Percentiles rank a stretch among this genome's conserved stretches.
Conservation (phyloP, 2,113 vertebrate genomes). For the Pipra filicauda region DNA sequence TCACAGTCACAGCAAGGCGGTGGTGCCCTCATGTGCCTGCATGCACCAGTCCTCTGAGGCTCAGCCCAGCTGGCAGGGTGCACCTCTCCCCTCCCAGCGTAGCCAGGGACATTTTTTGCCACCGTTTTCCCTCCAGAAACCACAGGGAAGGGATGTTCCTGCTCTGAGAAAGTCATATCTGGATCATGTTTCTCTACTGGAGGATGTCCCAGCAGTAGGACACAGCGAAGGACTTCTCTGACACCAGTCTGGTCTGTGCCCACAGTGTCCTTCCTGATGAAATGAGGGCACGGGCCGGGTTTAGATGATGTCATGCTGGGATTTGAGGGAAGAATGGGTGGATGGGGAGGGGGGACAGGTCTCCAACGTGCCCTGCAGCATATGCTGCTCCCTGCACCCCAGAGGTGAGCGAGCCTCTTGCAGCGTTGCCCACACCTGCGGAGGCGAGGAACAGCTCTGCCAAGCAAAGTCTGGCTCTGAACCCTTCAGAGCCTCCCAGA, state of each 20-base stretch:
- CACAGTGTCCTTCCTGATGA: fast-evolving
- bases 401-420: background rate
- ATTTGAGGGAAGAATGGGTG: background rate
- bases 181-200: background rate
- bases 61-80: background rate
- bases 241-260: too few relatives aligned
- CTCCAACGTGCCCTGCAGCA: background rate
- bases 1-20: conserved; percentile 24
- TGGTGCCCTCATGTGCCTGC: conserved; percentile 31
- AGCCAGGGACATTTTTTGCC: background rate
- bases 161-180: background rate
- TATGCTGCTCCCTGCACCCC: background rate
- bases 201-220: background rate
- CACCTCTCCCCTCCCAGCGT: background rate
- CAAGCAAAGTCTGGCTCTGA: background rate
- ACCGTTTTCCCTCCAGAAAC: background rate
- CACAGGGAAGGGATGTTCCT: background rate
- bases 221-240: background rate
- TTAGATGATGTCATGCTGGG: background rate
- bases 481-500: background rate
- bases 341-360: background rate
- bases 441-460: conserved; percentile 17
- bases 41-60: background rate
- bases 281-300: background rate
- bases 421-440: background rate